Evolutionary conservation across 2,113 vertebrate genomes (phyloP).

Genomic region (Dromiciops gliroides): DNA sequence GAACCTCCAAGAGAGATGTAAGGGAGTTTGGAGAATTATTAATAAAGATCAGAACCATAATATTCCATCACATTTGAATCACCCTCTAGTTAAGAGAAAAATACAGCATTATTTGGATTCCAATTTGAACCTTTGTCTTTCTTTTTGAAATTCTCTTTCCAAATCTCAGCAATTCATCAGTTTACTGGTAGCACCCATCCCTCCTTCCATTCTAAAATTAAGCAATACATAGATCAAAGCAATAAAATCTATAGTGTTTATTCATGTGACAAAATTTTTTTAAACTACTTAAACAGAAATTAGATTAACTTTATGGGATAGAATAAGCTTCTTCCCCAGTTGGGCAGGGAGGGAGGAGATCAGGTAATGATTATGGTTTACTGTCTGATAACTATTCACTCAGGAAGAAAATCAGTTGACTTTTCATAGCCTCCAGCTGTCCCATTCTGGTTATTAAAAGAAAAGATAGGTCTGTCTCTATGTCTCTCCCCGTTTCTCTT

Average conservation of each 20-base stretch:
- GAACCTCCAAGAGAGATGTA: not conserved
- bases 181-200: not conserved
- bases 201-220: not conserved
- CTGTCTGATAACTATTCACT: not conserved
- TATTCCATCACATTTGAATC: not conserved
- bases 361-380: not conserved
- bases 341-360: not conserved
- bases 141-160: not conserved
- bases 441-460: not conserved
- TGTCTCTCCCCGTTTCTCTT: not conserved
- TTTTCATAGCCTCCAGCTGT: not conserved
- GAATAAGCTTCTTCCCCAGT: not conserved
- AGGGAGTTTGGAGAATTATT: not conserved
- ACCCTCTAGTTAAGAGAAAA: not conserved
- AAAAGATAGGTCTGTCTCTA: not conserved
- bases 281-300: not conserved
- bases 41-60: not conserved
- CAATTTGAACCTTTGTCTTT: not conserved
- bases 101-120: not conserved
- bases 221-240: not conserved
- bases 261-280: not conserved
- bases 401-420: not conserved
- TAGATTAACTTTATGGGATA: not conserved
- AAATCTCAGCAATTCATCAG: not conserved
- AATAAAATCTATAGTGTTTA: not conserved